These are phyloP conservation scores for Pseudonaja textilis DNA, from an alignment of 2,113 vertebrate species.

Conservation along the genomic window DNA sequence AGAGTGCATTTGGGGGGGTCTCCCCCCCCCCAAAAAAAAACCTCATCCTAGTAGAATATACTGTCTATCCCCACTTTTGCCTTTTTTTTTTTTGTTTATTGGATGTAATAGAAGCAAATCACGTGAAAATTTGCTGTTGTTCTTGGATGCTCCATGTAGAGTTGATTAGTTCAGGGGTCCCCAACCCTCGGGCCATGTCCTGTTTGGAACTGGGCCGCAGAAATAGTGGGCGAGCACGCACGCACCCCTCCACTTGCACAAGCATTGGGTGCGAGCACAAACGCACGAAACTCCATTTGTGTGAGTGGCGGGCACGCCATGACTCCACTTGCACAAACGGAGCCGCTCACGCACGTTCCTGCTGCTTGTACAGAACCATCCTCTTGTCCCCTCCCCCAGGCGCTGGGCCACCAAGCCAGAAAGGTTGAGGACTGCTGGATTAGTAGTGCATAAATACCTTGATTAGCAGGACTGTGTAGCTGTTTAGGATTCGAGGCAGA, in stretches of 20 bases:
- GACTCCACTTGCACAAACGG: neutral
- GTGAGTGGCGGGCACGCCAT: neutral
- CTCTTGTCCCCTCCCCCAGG: too few species aligned
- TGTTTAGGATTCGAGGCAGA: neutral
- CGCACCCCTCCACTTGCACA: too few species aligned
- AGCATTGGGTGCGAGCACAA: too few species aligned
- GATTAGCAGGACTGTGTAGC: neutral
- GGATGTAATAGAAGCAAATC: neutral
- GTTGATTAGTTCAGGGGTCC: neutral
- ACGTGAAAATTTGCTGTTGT: neutral
- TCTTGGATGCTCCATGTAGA: neutral
- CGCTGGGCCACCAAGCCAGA: neutral
- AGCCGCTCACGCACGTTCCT: neutral
- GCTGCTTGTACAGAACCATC: neutral
- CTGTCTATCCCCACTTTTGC: neutral
- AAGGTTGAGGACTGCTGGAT: neutral
- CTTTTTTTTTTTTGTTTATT: neutral
- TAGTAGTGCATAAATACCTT: neutral
- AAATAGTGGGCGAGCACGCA: rapidly evolving
- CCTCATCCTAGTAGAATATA: neutral
- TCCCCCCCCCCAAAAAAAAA: neutral
- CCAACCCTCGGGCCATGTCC: neutral
- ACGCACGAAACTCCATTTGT: neutral
- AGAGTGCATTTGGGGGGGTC: too few species aligned
- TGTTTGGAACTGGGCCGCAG: neutral